Base-by-base conservation (phyloP, 2,113 vertebrate genomes). In the Datnioides undecimradiatus region DNA sequence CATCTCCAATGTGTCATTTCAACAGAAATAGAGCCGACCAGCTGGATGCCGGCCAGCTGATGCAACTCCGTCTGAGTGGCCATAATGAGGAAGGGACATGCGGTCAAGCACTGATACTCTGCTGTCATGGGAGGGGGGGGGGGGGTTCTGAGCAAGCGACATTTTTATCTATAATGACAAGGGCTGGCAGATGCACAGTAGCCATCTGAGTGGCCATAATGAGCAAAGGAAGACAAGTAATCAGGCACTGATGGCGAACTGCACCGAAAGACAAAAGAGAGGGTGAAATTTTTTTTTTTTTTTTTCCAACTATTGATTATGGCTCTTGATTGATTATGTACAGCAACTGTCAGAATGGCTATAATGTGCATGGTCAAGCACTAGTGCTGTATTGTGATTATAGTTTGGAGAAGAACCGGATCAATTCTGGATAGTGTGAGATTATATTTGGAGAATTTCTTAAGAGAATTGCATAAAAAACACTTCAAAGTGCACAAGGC, bases 161-260 rank as follows among this genome's bases (percentile, higher is more conserved):
- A 55, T 84, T 90, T 89, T 85, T 80, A 76, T 83, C 76, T 63
- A 19, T 86, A 72, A 89, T 72, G 85, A 78, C 88, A 79, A 70
- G 69, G 48, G 49, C 68, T 83, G 81, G 76, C 81, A 82, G 55
- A 76, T 62, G 66, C 67, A 81, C 79, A 79, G 65, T 38, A 58
- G 68, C 67, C 29, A 54, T 69, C 49, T 85, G 63, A 87, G 49
- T 52, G 79, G 67, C 72, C 23, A 17, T 85, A 79, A 83, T 79
- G 76, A 85, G 87, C 40, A 73, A 78, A 59, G 27, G 38, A 58
- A 79, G 73, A 80, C 45, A 46, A 59, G 59, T 38, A 25, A 55
- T 70, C 54, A 57, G 57, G 45, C 54, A 23, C 66, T 77, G 16
- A 70, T 41, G 64, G 36, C 21, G 12, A 81, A 55, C 27, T 38